Percentiles rank a stretch among this genome's conserved stretches.
Evolutionary conservation across 2,113 vertebrate genomes (phyloP).

Genomic region (Etheostoma cragini): DNA sequence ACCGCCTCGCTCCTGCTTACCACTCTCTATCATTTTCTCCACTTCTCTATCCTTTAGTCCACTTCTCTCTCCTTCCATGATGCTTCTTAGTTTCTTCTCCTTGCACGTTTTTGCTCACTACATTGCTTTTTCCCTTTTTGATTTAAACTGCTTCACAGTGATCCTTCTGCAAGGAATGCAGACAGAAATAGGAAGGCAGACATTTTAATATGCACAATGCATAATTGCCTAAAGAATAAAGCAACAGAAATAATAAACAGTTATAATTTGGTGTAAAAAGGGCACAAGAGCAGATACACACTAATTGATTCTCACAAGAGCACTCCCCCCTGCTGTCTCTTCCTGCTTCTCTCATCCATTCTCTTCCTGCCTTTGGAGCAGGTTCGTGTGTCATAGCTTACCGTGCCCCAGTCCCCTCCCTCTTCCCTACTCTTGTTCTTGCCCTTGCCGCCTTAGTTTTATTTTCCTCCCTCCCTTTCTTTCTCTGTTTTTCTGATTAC

Average conservation of each 20-base stretch:
- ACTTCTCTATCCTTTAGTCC: neutral
- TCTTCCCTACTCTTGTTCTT: conserved; percentile 19
- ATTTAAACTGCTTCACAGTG: conserved; percentile 17
- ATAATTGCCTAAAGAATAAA: conserved; percentile 3
- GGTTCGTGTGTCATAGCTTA: conserved; percentile 38
- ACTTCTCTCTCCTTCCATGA: neutral
- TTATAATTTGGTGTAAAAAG: neutral
- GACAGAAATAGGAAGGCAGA: neutral
- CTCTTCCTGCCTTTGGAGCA: conserved; percentile 6
- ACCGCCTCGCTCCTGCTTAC: conserved; percentile 32
- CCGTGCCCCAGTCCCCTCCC: neutral
- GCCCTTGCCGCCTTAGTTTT: conserved; percentile 8
- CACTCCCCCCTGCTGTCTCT: neutral
- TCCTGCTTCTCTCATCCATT: neutral
- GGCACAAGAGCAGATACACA: neutral
- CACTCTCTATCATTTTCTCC: conserved; percentile 29
- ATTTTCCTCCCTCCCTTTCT: conserved; percentile 9
- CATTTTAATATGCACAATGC: neutral
- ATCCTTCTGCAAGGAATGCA: neutral
- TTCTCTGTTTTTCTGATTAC: conserved; percentile 29
- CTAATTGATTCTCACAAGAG: neutral
- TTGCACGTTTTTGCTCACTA: conserved; percentile 27
- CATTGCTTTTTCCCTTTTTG: conserved; percentile 3
- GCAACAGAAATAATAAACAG: neutral
- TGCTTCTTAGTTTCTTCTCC: neutral